Conservation (phyloP, 2,888 invertebrate genomes). For the Phyllotreta striolata region DNA sequence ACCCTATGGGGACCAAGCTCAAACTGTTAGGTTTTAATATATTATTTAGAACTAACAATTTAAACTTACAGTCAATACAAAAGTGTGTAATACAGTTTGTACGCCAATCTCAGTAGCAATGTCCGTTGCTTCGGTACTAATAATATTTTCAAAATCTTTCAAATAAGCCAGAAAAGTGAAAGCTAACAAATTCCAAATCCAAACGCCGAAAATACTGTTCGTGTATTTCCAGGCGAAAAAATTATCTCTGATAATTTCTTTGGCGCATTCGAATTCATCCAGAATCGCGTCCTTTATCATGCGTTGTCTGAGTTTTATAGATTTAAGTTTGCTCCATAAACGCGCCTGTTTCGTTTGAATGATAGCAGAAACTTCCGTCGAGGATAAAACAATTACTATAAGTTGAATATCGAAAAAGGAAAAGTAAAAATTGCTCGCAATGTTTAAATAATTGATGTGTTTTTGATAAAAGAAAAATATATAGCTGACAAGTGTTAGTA, state of each 20-base stretch:
- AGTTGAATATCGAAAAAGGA: not conserved
- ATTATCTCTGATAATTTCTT: conserved; percentile 5
- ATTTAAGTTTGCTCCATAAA: not conserved
- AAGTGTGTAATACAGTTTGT: not conserved
- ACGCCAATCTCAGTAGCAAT: not conserved
- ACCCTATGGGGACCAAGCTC: no score
- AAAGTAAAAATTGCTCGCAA: not conserved
- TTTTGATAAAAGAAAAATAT: not conserved
- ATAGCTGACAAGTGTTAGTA: not conserved
- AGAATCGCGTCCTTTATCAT: not conserved
- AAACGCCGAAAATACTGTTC: conserved; percentile 12
- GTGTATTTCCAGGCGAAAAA: conserved; percentile 1
- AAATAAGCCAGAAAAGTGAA: conserved; percentile 5
- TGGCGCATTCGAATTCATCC: not conserved
- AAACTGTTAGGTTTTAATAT: no score
- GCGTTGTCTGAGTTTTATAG: not conserved
- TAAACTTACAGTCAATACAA: conserved; percentile 6
- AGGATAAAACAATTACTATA: not conserved
- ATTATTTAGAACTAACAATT: no score
- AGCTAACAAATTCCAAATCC: conserved; percentile 13
- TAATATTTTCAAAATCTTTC: conserved; percentile 2
- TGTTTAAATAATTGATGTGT: not conserved
- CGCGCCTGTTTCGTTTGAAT: not conserved
- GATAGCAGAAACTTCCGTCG: conserved; percentile 6
- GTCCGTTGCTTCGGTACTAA: not conserved